Evolutionary conservation across 2,888 invertebrate species (phyloP).

Genomic region (Ochropleura leucogaster): DNA sequence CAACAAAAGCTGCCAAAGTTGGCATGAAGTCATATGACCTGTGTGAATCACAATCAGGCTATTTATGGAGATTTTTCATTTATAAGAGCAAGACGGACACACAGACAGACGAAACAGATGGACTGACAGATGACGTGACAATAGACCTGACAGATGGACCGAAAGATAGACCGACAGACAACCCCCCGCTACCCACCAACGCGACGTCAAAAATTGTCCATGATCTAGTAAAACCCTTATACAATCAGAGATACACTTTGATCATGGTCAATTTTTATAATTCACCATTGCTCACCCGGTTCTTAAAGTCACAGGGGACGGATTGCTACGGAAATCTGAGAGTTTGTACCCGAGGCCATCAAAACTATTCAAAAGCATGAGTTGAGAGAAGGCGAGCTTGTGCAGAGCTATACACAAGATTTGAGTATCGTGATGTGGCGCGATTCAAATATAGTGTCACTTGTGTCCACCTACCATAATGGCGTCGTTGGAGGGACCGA

Average conservation of each 20-base stretch:
- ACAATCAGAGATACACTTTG: not conserved
- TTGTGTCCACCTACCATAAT: not conserved
- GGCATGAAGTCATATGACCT: not conserved
- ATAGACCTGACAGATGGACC: not conserved
- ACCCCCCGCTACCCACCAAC: not conserved
- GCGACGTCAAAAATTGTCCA: not conserved
- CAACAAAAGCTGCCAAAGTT: not conserved
- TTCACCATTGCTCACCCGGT: not conserved
- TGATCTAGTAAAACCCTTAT: not conserved
- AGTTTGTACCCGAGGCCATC: slow-evolving; percentile 3
- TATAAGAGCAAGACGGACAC: not conserved
- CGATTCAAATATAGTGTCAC: not conserved
- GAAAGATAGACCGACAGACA: not conserved
- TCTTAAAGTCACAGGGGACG: not conserved
- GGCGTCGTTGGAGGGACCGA: not conserved
- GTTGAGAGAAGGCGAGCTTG: not conserved
- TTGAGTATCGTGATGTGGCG: slow-evolving; percentile 1
- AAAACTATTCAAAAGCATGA: not conserved
- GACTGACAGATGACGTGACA: not conserved
- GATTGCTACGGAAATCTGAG: slow-evolving; percentile 4
- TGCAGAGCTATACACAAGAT: not conserved
- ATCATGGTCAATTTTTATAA: not conserved
- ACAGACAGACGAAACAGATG: not conserved
- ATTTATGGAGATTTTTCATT: slow-evolving; percentile 3
- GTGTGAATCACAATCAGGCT: not conserved